Conservation (phyloP, 2,113 vertebrate species). For the Prionailurus viverrinus region DNA sequence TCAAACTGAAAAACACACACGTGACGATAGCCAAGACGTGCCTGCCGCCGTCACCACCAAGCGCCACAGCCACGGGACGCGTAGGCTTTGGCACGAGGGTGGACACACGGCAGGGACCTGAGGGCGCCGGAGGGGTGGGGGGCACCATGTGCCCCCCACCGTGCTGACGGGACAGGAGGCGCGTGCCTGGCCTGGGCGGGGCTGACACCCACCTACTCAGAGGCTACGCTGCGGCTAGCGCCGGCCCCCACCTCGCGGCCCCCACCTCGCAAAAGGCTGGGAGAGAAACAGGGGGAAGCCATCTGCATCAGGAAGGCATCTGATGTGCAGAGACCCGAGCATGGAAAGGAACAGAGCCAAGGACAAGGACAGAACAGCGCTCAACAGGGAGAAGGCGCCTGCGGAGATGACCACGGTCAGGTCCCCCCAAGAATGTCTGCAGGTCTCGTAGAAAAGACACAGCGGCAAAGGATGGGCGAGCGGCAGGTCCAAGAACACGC, state of each 20-base stretch:
- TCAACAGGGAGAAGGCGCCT: rapidly evolving
- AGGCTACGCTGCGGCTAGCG: rapidly evolving
- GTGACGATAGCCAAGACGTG: rapidly evolving
- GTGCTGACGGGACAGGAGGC: neutral
- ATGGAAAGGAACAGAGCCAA: rapidly evolving
- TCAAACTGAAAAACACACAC: rapidly evolving
- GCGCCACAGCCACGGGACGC: rapidly evolving
- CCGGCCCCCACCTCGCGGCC: neutral
- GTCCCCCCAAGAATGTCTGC: rapidly evolving
- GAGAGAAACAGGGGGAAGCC: rapidly evolving
- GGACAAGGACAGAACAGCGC: rapidly evolving
- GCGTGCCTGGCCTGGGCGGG: neutral
- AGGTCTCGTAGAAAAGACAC: neutral
- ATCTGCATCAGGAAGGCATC: rapidly evolving
- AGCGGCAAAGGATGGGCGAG: rapidly evolving
- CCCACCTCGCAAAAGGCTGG: rapidly evolving
- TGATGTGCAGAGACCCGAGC: rapidly evolving
- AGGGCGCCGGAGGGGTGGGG: neutral
- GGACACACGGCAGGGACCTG: rapidly evolving
- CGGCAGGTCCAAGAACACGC: rapidly evolving
- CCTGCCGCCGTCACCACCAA: neutral
- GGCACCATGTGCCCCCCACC: rapidly evolving
- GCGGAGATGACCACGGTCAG: rapidly evolving
- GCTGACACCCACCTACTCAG: neutral
- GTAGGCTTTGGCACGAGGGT: rapidly evolving